Conservation (phyloP, 2,888 invertebrate species). For the Andrena camellia region DNA sequence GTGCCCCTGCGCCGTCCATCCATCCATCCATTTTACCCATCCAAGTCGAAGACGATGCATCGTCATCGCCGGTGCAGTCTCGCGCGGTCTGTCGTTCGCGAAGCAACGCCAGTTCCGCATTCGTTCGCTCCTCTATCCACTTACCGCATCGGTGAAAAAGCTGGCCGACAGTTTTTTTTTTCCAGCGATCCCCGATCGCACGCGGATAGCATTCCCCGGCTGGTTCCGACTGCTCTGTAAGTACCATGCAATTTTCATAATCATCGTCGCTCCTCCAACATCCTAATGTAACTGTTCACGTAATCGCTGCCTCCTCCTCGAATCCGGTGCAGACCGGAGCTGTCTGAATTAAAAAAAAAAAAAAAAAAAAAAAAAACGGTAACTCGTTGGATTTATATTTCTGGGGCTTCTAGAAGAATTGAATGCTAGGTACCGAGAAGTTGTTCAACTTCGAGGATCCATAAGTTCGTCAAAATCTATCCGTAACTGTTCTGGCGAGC, state of each 20-base stretch:
- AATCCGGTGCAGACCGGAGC: not conserved
- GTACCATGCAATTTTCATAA: slow-evolving; percentile 15
- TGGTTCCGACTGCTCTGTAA: not conserved
- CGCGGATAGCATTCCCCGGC: not conserved
- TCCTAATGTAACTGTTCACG: slow-evolving; percentile 6
- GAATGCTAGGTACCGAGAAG: too few relatives aligned
- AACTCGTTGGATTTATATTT: too few relatives aligned
- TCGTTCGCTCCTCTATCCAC: slow-evolving; percentile 25
- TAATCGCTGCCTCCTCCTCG: slow-evolving; percentile 14
- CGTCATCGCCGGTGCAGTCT: slow-evolving; percentile 69
- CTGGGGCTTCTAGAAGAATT: too few relatives aligned
- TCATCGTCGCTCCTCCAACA: not conserved
- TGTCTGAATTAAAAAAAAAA: too few relatives aligned
- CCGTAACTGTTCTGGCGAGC: too few relatives aligned
- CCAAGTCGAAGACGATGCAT: slow-evolving; percentile 67
- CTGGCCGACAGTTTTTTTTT: not conserved
- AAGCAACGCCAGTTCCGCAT: slow-evolving; percentile 64
- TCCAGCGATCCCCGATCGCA: not conserved
- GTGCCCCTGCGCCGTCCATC: slow-evolving; percentile 38
- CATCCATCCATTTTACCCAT: slow-evolving; percentile 65
- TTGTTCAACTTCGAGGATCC: too few relatives aligned
- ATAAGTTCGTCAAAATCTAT: too few relatives aligned
- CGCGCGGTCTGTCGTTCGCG: slow-evolving; percentile 68
- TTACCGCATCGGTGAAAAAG: not conserved
- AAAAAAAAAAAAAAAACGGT: too few relatives aligned